phyloP scores from a whole-genome alignment of 2,888 invertebrate genomes.

The Scaeva pyrastri region DNA sequence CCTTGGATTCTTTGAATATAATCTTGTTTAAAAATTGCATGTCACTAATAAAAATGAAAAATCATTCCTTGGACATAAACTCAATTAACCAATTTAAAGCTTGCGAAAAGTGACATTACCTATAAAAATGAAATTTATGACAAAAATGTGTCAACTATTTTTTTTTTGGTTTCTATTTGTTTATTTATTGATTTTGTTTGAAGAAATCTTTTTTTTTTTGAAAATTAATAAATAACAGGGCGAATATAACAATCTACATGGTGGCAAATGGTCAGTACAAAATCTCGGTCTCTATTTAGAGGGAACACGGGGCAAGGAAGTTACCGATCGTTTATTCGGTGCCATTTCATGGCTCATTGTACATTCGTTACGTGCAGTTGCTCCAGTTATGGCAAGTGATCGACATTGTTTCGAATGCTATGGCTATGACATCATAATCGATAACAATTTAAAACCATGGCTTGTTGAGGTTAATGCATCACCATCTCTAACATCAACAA shows the following conservation, averaged over 20 bases:
- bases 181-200: too few species aligned
- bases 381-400: slow-evolving; percentile 96
- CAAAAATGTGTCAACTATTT: too few species aligned
- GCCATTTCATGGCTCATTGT: slow-evolving; percentile 95
- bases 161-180: too few species aligned
- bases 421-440: slow-evolving; percentile 97
- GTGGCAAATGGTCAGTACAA: slow-evolving; percentile 97
- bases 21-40: too few species aligned
- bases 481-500: slow-evolving; percentile 96
- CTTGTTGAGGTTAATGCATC: slow-evolving; percentile 97
- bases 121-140: too few species aligned
- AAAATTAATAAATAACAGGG: slow-evolving; percentile 88
- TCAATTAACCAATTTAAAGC: too few species aligned
- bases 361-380: slow-evolving; percentile 96
- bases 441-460: slow-evolving; percentile 97
- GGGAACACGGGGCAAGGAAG: slow-evolving; percentile 94
- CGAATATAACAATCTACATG: slow-evolving; percentile 96
- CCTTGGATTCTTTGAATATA: too few species aligned
- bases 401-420: slow-evolving; percentile 92
- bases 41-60: too few species aligned
- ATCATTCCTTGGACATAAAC: too few species aligned
- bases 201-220: too few species aligned
- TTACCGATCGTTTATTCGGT: slow-evolving; percentile 94
- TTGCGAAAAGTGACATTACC: too few species aligned
- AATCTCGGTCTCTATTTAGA: slow-evolving; percentile 95